Base-by-base conservation (phyloP, 2,113 vertebrate genomes). In the Heterochromis multidens region DNA sequence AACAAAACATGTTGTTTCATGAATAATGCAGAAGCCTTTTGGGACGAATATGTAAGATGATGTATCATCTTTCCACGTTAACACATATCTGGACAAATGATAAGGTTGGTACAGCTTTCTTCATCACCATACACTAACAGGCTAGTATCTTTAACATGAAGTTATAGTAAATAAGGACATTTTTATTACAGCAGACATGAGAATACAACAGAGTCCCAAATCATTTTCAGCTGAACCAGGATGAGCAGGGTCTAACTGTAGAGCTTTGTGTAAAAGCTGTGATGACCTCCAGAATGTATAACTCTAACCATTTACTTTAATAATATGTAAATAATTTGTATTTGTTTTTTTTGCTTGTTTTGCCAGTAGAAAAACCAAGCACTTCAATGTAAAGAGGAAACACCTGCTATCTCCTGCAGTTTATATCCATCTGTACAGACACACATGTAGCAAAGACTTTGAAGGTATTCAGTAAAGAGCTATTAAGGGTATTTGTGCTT, bases 21-120 rank as follows among this genome's bases (percentile, higher is more conserved):
- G 83, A 92, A 91, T 91, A 91, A 91, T 90, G 83, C 72, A 89
- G 21, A 31, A 52, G 52, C 79, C 87, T 88, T 88, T 57, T 86
- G 88, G 87, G 85, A 80, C 57, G 67, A 81, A 87, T 82, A 77
- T 83, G 78, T 67, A 79, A 54, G 62, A 60, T 83, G 59, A 91
- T 83, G 37, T 21, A 80, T 88, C 62, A 80, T 90, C 67, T 81
- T 49, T 79, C 11, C 52, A 62, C 14, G 13, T 85, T 81, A 82
- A 43, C 67, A 60, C 82, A 31, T 31, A 72, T 58, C 21, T 21
- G 37, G 57, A 85, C 46, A 31, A 59, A 54, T 10, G 76, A 9
- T 63, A 65, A 82, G 27, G 74, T 13, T 10, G 52, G 62, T 60
- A 2, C 8, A 31, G 58, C 62, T 12, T 11, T 79, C 67, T 83